Evolutionary conservation across 2,113 vertebrate genomes (phyloP), one percentile per base, ranked within the genome.

Genomic region (Terrapene triunguis): DNA sequence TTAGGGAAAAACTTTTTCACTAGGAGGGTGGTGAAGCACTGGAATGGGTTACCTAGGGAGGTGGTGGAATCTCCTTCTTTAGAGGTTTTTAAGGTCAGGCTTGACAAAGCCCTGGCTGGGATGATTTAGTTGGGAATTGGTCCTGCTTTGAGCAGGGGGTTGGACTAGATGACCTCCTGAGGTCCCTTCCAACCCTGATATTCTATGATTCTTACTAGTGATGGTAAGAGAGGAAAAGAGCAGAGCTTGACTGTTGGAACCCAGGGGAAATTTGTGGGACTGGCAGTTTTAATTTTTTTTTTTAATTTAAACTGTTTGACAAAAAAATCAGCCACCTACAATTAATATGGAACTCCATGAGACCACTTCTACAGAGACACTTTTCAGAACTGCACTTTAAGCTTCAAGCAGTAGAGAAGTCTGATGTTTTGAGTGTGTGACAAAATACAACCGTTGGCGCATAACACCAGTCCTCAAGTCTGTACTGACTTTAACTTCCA

Each of bases 401-500:
- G 35, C 48, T 94, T 21, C 80, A 38, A 2, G 17, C n/a, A 42
- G 54, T 74, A n/a, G 48, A 84, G 48, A 84, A 82, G 72, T 10
- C 55, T 74, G 29, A 47, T 50, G 21, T 12, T 17, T 3, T 38
- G 85, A 32, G 3, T 29, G 53, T 80, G 8, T 14, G 76, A 1
- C 6, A 0, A 6, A 35, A 2, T 48, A 13, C 55, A 0, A 0
- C 10, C 78, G 29, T 62, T 62, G 25, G 62, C n/a, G 12, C 13
- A 35, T 88, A 72, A 4, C 2, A 38, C 13, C 4, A 2, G 5
- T 3, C 2, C 1, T 35, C 16, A 9, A 12, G 0, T 25, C 13
- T 59, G 62, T 57, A 14, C 54, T 55, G 57, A 19, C 59, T 38
- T 32, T 92, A 69, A 17, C 3, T 0, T 50, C 79, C 35, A 24